Base-by-base conservation (phyloP, 92 coral and sea anemone genomes). In the Parazoanthus swiftii region DNA sequence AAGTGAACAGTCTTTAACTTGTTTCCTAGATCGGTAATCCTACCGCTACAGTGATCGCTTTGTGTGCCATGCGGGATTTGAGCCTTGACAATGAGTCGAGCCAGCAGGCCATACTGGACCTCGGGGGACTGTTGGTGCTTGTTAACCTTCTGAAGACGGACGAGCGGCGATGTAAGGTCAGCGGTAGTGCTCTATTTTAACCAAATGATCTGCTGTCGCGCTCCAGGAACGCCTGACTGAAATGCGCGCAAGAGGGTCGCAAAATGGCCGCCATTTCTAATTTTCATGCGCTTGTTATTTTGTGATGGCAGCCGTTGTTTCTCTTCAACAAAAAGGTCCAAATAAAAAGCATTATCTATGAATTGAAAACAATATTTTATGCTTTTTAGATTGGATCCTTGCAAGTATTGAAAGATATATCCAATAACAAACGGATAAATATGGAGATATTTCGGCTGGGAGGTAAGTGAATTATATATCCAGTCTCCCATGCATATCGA, bases 21-120 rank as follows among this genome's bases (percentile, higher is more conserved):
- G 1, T 8, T 85, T 70, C 15, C 37, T 54, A 96, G 99, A 89
- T 93, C 73, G 98, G 99, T 25, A 96, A 96, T 66, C 99, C 99
- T 2, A 96, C 99, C 6, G 99, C 98, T 15, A 96, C 99, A 10
- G 93, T 96, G 6, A 92, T 96, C 42, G 93, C 95, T 13, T 86
- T 96, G 77, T 96, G 99, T 72, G 99, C 95, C 44, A 86, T 96
- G 26, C 93, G 93, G 20, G 98, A 96, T 66, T 68, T 96, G 75
- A 92, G 86, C 76, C 91, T 96, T 3, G 92, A 91, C 10, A 93
- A 89, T 77, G 98, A 95, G 76, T 83, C 93, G 39, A 89, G 91
- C n/a, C 98, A 93, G 66, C 82, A 90, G 33, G 91, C 95, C 16
- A 86, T 96, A 10, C 83, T 91, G 58, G 96, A 95, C 48, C 92